Evolutionary conservation across 2,888 invertebrate species (phyloP), one percentile per base, ranked within the genome.

Genomic region (Lycia hirtaria): DNA sequence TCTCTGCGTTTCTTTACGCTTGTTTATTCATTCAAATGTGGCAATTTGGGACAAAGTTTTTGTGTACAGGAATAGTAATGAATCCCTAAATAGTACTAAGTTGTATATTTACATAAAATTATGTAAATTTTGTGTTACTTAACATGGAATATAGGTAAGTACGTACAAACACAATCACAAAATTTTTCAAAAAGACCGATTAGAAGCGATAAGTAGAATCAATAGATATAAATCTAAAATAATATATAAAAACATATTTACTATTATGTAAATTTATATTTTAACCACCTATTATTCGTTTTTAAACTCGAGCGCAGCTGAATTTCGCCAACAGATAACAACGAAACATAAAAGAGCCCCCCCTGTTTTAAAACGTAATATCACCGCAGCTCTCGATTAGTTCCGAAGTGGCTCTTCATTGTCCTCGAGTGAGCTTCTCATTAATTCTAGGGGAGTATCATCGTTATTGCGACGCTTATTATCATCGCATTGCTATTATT

Each of bases 401-500:
- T 87, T 88, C 81, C 80, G 73, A 85, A 86, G 88, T 85, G 84
- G 87, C 74, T 72, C 68, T 80, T 86, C 85, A 88, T 90, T 90
- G 86, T 89, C 80, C 80, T 87, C 72, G 80, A 87, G 87, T 87
- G 86, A 88, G 85, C 78, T 87, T 91, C 90, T 88, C 89, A 89
- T 88, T 89, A 89, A 88, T 88, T 81, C 76, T 82, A 76, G 78
- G 88, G 88, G 88, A 86, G 86, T 15, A 41, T 28, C 15, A 26
- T 86, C 80, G 75, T 79, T 82, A 80, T 80, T 79, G 78, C 79
- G 76, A 75, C 65, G 73, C 75, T 83, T 80, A 84, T 85, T 86
- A 87, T 88, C 81, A 86, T 87, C 78, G 76, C 64, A 74, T 82
- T 78, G 78, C 62, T 77, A 76, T 87, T 86, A 82, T 87, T 86